Percentiles rank a stretch among this genome's conserved stretches.
Evolutionary conservation across 2,888 invertebrate species (phyloP).

Genomic region (Nomada goodeniana): DNA sequence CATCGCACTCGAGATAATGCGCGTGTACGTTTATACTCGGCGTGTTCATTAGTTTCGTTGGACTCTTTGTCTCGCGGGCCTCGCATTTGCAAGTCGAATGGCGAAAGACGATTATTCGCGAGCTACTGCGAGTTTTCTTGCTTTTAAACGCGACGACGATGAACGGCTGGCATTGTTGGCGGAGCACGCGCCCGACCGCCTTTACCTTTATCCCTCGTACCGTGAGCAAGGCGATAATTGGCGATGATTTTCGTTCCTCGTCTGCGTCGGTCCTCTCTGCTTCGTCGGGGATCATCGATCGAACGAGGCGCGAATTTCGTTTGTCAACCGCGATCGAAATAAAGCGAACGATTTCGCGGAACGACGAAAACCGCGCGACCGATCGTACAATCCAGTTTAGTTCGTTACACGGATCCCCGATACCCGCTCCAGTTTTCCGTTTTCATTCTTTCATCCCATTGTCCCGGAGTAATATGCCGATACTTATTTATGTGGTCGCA

Average conservation of each 20-base stretch:
- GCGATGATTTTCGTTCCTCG: too few relatives aligned
- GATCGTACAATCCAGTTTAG: conserved; percentile 7
- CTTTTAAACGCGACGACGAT: too few relatives aligned
- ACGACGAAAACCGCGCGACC: not conserved
- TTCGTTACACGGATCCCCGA: conserved; percentile 20
- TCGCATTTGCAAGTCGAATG: conserved; percentile 35
- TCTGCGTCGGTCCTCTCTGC: too few relatives aligned
- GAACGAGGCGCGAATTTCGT: not conserved
- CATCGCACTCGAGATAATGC: conserved; percentile 35
- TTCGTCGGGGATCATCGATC: too few relatives aligned
- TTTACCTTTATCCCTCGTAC: too few relatives aligned
- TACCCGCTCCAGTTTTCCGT: not conserved
- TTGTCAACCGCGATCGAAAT: not conserved
- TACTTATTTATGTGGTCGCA: conserved; percentile 66
- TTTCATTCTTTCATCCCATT: conserved; percentile 32
- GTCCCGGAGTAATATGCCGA: conserved; percentile 58
- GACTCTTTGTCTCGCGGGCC: conserved; percentile 27
- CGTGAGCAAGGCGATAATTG: too few relatives aligned
- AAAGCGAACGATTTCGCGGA: not conserved
- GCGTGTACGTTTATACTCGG: conserved; percentile 5
- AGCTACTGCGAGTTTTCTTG: not conserved
- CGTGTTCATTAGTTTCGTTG: conserved; percentile 24
- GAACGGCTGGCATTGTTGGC: too few relatives aligned
- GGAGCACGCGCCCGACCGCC: too few relatives aligned
- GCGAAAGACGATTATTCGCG: conserved; percentile 17